Percentiles rank a stretch among this genome's conserved stretches.
These are phyloP conservation scores for Eupleurogrammus muticus DNA, from an alignment of 2,797 vertebrate species.

Conservation along the genomic window DNA sequence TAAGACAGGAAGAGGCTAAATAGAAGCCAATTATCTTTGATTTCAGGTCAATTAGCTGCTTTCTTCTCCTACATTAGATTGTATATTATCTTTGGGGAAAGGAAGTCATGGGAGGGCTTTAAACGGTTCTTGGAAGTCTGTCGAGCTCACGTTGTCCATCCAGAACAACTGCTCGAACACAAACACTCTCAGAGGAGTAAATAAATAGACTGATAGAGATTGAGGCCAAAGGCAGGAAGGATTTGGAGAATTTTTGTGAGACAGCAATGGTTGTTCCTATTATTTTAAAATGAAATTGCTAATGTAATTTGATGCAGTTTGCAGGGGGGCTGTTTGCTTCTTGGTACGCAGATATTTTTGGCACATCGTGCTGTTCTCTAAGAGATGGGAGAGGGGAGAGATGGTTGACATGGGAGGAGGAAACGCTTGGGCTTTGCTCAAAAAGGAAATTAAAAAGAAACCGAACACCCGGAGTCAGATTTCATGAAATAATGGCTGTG, in stretches of 20 bases:
- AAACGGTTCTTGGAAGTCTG: slow-evolving; percentile 46
- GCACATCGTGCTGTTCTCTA: slow-evolving; percentile 30
- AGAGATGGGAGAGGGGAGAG: too few relatives aligned
- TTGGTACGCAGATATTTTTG: slow-evolving; percentile 50
- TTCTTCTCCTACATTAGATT: slow-evolving; percentile 69
- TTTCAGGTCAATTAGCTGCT: slow-evolving; percentile 81
- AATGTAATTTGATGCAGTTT: slow-evolving; percentile 45
- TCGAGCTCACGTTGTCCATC: slow-evolving; percentile 50
- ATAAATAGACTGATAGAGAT: slow-evolving; percentile 41
- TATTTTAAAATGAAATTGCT: slow-evolving; percentile 39
- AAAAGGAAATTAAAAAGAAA: slow-evolving; percentile 93
- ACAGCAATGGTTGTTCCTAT: neutral
- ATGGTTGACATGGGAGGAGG: slow-evolving; percentile 54
- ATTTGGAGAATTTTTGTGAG: slow-evolving; percentile 18
- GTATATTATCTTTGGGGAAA: slow-evolving; percentile 74
- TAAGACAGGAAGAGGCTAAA: slow-evolving; percentile 80
- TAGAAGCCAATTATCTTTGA: slow-evolving; percentile 80
- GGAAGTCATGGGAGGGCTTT: slow-evolving; percentile 53
- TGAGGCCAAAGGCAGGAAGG: slow-evolving; percentile 39
- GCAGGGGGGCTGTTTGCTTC: slow-evolving; percentile 37
- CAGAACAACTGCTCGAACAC: slow-evolving; percentile 47
- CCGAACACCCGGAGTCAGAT: slow-evolving; percentile 89
- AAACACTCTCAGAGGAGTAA: slow-evolving; percentile 38
- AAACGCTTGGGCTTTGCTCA: slow-evolving; percentile 79
- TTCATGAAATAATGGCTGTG: slow-evolving; percentile 92